Percentiles rank a stretch among this genome's conserved stretches.
Evolutionary conservation across 1,140 invertebrate genomes (phyloP).

Genomic region (Papilio aristodemus): DNA sequence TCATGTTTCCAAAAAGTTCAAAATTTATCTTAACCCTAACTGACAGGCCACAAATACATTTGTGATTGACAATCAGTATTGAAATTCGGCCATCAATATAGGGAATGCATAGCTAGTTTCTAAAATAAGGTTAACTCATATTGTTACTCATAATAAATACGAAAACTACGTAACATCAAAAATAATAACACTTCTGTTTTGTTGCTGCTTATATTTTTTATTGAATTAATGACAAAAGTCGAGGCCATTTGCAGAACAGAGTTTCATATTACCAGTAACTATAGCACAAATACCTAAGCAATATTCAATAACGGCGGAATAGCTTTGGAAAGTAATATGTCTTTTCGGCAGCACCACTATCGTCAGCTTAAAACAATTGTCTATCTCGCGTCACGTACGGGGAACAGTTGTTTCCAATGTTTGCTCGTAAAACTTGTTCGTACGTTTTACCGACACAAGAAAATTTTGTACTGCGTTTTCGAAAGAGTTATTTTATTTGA

Average conservation of each 20-base stretch:
- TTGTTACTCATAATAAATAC: too few species aligned
- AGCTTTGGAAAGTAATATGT: slow-evolving; percentile 32
- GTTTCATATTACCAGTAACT: background rate
- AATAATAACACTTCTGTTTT: too few species aligned
- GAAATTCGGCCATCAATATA: too few species aligned
- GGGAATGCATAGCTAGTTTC: too few species aligned
- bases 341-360: slow-evolving; percentile 37
- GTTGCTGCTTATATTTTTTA: too few species aligned
- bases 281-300: background rate
- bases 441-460: slow-evolving; percentile 38
- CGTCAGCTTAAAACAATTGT: slow-evolving; percentile 54
- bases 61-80: too few species aligned
- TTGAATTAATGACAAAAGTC: background rate
- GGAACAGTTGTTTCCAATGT: slow-evolving; percentile 65
- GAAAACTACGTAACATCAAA: too few species aligned
- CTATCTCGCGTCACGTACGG: slow-evolving; percentile 56
- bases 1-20: too few species aligned
- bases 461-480: slow-evolving; percentile 36
- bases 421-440: slow-evolving; percentile 61
- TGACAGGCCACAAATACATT: too few species aligned
- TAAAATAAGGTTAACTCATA: too few species aligned
- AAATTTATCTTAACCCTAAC: too few species aligned
- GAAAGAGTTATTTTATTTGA: slow-evolving; percentile 38
- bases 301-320: slow-evolving; percentile 24
- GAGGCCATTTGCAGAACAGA: background rate